Evolutionary conservation across 2,113 vertebrate genomes (phyloP).

Genomic region (Lepisosteus osseus): DNA sequence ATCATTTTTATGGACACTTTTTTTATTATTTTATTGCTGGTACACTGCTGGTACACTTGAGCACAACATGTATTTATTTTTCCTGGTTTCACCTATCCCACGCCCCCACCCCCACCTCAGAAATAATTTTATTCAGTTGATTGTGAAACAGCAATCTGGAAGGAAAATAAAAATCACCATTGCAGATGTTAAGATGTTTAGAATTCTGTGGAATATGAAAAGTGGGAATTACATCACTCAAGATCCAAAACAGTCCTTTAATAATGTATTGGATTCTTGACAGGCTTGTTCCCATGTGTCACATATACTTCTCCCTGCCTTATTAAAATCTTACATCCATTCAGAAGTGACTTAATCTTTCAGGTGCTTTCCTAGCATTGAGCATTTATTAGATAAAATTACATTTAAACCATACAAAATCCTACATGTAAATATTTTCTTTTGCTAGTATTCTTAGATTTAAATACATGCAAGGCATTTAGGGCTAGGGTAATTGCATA

Average conservation of each 20-base stretch:
- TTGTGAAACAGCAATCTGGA: constrained; percentile 13
- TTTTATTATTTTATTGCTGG: no score
- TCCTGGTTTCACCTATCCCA: no score
- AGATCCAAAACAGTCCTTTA: constrained; percentile 18
- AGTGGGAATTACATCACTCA: constrained; percentile 7
- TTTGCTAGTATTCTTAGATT: no score
- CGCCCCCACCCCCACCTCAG: neutral
- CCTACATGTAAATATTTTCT: neutral
- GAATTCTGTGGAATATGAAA: constrained; percentile 9
- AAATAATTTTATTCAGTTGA: constrained; percentile 12
- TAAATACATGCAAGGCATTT: no score
- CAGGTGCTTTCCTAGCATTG: neutral
- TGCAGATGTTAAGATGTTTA: constrained; percentile 1
- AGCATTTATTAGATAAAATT: constrained; percentile 4
- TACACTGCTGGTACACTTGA: no score
- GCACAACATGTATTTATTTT: neutral
- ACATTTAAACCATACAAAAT: neutral
- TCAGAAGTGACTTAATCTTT: constrained; percentile 15
- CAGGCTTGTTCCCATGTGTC: constrained; percentile 12
- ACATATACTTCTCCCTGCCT: constrained; percentile 13
- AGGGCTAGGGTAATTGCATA: no score
- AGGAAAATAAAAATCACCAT: neutral
- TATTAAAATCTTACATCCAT: constrained; percentile 22
- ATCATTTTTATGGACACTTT: no score
- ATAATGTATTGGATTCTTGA: constrained; percentile 21